phyloP scores from a whole-genome alignment of 2,113 vertebrate species.

The Tychaedon coryphoeus region DNA sequence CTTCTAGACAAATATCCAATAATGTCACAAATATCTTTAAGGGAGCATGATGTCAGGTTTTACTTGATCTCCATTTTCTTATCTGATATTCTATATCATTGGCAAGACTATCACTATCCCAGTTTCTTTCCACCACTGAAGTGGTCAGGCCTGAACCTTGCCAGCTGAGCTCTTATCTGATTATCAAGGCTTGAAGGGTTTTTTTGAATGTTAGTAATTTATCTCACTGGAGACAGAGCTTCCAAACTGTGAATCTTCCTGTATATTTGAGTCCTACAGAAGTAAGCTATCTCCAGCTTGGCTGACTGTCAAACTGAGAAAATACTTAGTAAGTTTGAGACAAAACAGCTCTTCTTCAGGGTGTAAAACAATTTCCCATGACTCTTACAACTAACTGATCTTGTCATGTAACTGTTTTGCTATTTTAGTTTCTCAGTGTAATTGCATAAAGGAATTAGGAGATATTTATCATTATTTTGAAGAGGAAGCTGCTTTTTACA shows the following conservation, averaged over 20 bases:
- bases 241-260: neutral
- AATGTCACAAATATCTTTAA: neutral
- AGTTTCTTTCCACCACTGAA: neutral
- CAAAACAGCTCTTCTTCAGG: neutral
- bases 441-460: neutral
- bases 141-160: neutral
- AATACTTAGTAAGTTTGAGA: neutral
- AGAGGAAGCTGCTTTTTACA: neutral
- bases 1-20: neutral
- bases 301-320: neutral
- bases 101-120: neutral
- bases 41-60: neutral
- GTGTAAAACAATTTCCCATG: neutral
- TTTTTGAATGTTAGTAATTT: neutral
- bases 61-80: neutral
- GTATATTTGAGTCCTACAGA: neutral
- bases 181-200: neutral
- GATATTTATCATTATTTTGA: neutral
- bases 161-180: neutral
- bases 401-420: neutral
- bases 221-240: neutral
- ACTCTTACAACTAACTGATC: neutral
- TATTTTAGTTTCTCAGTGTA: neutral
- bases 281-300: neutral
- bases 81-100: neutral